Conservation (phyloP, 2,797 vertebrate genomes). For the Pseudochirops cupreus region DNA sequence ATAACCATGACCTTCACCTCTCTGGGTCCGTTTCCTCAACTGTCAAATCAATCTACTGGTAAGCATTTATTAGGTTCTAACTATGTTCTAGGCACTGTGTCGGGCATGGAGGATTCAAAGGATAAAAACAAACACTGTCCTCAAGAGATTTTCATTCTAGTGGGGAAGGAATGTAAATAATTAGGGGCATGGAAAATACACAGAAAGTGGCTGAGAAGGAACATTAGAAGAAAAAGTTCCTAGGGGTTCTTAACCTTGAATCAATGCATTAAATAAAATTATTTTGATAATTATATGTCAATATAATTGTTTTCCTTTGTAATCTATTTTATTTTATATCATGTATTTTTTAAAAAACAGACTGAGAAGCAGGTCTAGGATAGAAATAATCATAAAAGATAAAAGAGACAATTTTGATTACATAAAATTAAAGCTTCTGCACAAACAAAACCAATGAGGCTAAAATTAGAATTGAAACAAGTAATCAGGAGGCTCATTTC, state of each 20-base stretch:
- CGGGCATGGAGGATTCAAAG: not conserved
- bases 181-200: not conserved
- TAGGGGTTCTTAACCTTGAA: not conserved
- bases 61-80: not conserved
- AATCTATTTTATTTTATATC: not conserved
- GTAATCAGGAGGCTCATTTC: not conserved
- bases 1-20: no score
- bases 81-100: not conserved
- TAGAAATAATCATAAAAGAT: not conserved
- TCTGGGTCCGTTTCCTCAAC: no score
- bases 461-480: not conserved
- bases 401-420: no score
- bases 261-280: not conserved
- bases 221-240: not conserved
- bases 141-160: not conserved
- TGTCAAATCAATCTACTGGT: no score
- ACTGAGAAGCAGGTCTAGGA: not conserved
- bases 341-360: not conserved
- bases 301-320: not conserved
- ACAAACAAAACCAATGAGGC: not conserved
- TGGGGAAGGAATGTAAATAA: not conserved
- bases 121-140: not conserved
- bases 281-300: not conserved
- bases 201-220: not conserved
- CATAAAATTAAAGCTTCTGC: not conserved